Conservation (phyloP, 2,113 vertebrate genomes). For the Todiramphus chloris region DNA sequence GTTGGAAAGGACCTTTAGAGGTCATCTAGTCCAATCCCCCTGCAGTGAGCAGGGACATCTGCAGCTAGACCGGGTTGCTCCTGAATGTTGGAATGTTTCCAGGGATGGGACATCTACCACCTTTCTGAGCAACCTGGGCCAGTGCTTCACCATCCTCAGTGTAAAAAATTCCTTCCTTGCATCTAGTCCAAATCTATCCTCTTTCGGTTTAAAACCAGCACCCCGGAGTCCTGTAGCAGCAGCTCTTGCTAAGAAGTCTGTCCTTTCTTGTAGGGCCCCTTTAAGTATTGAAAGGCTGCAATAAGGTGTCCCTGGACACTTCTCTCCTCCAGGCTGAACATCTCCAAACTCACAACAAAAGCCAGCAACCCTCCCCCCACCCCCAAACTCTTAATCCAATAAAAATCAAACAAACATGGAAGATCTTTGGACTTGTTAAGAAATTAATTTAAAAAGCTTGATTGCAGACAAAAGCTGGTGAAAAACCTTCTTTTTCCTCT, state of each 20-base stretch:
- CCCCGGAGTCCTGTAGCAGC: background rate
- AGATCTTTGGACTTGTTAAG: background rate
- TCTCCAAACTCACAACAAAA: background rate
- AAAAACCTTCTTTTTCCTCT: background rate
- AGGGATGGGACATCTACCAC: background rate
- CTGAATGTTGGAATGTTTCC: background rate
- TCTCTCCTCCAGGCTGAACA: background rate
- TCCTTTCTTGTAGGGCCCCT: background rate
- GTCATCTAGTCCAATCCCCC: background rate
- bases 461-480: background rate
- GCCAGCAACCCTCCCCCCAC: fast-evolving
- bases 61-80: background rate
- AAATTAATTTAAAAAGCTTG: background rate
- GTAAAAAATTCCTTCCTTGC: background rate
- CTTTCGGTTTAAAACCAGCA: background rate
- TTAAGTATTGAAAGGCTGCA: background rate
- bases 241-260: background rate
- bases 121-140: background rate
- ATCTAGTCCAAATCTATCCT: background rate
- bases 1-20: background rate
- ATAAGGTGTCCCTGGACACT: background rate
- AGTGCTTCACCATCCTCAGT: background rate
- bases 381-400: background rate
- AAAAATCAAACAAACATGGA: background rate
- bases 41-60: background rate